Base-by-base conservation (phyloP, 2,888 invertebrate genomes). In the Horisme vitalbata region DNA sequence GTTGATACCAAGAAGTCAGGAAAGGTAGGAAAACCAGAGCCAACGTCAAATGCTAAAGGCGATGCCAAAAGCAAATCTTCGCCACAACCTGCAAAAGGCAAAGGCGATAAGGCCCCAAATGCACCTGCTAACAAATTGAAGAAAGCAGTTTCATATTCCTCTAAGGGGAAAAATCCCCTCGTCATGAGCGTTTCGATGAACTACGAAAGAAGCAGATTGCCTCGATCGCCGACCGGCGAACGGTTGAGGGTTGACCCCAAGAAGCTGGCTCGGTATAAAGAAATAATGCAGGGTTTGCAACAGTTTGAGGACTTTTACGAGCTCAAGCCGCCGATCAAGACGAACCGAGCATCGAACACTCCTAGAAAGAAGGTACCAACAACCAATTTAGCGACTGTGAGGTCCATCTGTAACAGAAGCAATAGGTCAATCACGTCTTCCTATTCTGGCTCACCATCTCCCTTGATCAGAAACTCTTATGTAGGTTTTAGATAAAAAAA, bases 271-370 rank as follows among this genome's bases (percentile, higher is more conserved):
- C 79, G 75, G 43, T 87, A 86, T 55, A 70, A 65, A 12, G 84
- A 87, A 61, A 83, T 88, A 27, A 83, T 88, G 74, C 64, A 73
- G 23, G 73, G 69, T 14, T 57, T 83, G 7, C 59, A 74, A 54
- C 71, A 74, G 55, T 82, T 75, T 41, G 79, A 81, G 0, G 79
- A 82, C 52, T 58, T 81, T 15, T 65, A 65, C 7, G 75, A 77
- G 14, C 10, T 75, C 10, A 72, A 73, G 36, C 65, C 69, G 3
- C 72, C 75, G 2, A 47, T 54, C 1, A 85, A 72, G 48, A 64
- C 79, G 0, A 85, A 79, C 45, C 71, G 87, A 52, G 88, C 88
- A 13, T 83, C 77, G 2, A 86, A 86, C 52, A 86, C 85, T 9
- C 64, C 72, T 1, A 60, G 57, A 14, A 75, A 72, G 43, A 73